Conservation (phyloP, 1,140 invertebrate species). For the Notospermus geniculatus region DNA sequence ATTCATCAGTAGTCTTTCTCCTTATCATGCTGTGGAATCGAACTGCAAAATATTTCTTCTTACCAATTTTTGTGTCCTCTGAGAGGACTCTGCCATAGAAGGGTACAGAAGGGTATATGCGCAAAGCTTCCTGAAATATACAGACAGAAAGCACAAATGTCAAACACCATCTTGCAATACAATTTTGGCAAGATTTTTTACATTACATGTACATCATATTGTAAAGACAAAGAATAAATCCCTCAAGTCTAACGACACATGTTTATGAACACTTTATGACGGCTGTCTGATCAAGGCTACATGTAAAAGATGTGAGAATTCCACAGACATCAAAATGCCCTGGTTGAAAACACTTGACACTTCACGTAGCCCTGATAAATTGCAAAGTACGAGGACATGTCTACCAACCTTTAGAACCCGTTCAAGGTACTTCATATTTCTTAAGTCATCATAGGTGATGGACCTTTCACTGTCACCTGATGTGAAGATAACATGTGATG, state of each 20-base stretch:
- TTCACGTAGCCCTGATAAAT: too few species aligned
- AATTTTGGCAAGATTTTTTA: too few species aligned
- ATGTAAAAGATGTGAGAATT: too few species aligned
- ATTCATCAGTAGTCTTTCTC: too few species aligned
- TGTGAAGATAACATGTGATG: neutral
- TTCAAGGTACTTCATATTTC: slow-evolving; percentile 68
- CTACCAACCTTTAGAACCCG: slow-evolving; percentile 63
- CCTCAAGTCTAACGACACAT: too few species aligned
- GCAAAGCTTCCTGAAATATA: slow-evolving; percentile 60
- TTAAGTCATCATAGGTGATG: slow-evolving; percentile 72
- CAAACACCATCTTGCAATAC: too few species aligned
- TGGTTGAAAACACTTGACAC: too few species aligned
- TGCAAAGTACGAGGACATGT: neutral
- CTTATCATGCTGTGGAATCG: too few species aligned
- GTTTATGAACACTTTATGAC: too few species aligned
- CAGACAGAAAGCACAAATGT: slow-evolving; percentile 7
- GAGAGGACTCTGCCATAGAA: slow-evolving; percentile 71
- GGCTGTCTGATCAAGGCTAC: too few species aligned
- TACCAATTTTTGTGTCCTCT: slow-evolving; percentile 63
- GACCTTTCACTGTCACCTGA: slow-evolving; percentile 66
- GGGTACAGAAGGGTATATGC: slow-evolving; percentile 80
- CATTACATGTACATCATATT: neutral
- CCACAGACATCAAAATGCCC: too few species aligned
- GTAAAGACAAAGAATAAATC: too few species aligned
- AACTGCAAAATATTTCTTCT: slow-evolving; percentile 35